Evolutionary conservation across 2,797 vertebrate genomes (phyloP).

Genomic region (Oreochromis grahami): DNA sequence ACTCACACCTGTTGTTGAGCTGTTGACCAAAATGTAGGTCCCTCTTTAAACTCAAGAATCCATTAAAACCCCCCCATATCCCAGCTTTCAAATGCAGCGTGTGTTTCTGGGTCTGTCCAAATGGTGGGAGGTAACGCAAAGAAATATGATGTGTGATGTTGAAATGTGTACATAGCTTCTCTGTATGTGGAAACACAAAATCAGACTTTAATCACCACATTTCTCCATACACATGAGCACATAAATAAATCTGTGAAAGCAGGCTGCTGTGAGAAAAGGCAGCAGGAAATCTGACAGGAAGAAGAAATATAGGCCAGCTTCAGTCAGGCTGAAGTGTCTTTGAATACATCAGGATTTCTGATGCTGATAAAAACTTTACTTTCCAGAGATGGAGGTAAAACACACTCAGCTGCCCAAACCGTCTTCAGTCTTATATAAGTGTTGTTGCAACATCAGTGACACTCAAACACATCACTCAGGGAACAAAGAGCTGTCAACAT

Average conservation of each 20-base stretch:
- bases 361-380: not conserved
- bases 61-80: not conserved
- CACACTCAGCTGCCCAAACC: not conserved
- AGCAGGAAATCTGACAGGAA: not conserved
- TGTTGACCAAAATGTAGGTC: not conserved
- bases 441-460: not conserved
- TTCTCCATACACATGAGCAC: not conserved
- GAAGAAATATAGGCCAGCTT: not conserved
- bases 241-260: not conserved
- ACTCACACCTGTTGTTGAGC: not conserved
- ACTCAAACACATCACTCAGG: not conserved
- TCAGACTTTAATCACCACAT: not conserved
- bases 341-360: not conserved
- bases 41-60: not conserved
- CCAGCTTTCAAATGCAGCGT: not conserved
- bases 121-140: not conserved
- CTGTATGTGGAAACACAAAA: not conserved
- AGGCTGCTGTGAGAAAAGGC: not conserved
- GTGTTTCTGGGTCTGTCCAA: not conserved
- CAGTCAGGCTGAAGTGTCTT: not conserved
- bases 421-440: slow-evolving; percentile 27
- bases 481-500: not conserved
- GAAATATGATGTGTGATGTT: not conserved
- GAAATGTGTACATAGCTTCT: not conserved
- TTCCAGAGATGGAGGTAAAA: not conserved